Base-by-base conservation (phyloP, 2,797 vertebrate genomes). In the Tachyglossus aculeatus region DNA sequence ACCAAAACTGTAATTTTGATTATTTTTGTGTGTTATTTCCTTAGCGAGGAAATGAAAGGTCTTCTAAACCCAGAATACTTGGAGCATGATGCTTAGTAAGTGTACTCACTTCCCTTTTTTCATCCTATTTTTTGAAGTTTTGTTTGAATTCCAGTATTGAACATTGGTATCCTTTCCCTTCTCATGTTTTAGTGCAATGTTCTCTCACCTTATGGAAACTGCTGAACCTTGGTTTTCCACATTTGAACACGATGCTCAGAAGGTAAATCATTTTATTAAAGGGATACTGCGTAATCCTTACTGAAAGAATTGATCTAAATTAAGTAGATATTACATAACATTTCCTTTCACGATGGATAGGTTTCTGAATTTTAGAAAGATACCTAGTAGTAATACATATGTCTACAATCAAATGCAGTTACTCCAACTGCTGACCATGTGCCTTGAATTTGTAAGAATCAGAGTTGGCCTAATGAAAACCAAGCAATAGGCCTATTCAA, bases 211-310 rank as follows among this genome's bases (percentile, higher is more conserved):
- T 69, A 99, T 99, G 98, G 96, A 97, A 82, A 99, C 96, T 2
- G 96, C 97, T 53, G 97, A 98, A 76, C 96, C 98, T 25, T 99
- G 98, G 98, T 99, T 99, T 94, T 98, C 97, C 84, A 96, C 95
- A 88, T 98, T 94, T 73, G 97, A 99, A 84, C 94, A 98, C 81
- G 95, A 98, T 90, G 92, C 95, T 88, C 95, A 96, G 82, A 98
- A 95, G 97, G 98, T 98, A 92, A 88, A 48, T 56, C 5, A 33
- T 38, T 36, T 0, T n/a, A n/a, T n/a, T n/a, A n/a, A n/a, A n/a
- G n/a, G n/a, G n/a, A n/a, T n/a, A n/a, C n/a, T n/a, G n/a, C n/a
- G n/a, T n/a, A n/a, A n/a, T n/a, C n/a, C n/a, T n/a, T n/a, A n/a
- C n/a, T n/a, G n/a, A n/a, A n/a, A n/a, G n/a, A n/a, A n/a, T n/a